Evolutionary conservation across 2,888 invertebrate genomes (phyloP), one percentile per base, ranked within the genome.

Genomic region (Phalera bucephala): DNA sequence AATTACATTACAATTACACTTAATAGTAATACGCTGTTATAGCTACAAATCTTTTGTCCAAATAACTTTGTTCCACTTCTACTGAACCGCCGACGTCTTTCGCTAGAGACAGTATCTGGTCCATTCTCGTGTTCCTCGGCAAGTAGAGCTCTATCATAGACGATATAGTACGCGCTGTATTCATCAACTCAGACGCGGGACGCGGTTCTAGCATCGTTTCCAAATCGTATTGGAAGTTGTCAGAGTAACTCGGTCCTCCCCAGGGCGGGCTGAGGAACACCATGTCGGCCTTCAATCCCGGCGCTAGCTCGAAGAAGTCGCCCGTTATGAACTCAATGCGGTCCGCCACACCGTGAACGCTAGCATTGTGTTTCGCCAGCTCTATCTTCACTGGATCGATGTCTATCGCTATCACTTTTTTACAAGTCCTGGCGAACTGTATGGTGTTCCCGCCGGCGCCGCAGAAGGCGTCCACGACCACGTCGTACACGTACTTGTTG

Each of bases 361-460:
- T 69, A 0, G 99, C 99, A 83, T 99, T 99, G 77, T 98, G 94
- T 11, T 92, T 92, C 0, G 99, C 99, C 81, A 97, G 90, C 57
- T 93, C 94, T 26, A 99, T 93, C 85, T 99, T 99, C 1, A 88
- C 85, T 0, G 97, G 96, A 76, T 99, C 99, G 52, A 99, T 97
- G 78, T 99, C 99, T 60, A 99, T 94, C 6, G 99, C 99, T 68
- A 99, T 95, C 12, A 97, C 97, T 93, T 92, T 92, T 49, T 93
- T 91, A 72, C 96, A 96, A 0, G 94, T 94, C 30, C 92, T 91
- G 0, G 99, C 99, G 85, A 99, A 98, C 85, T 99, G 99, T 72
- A 99, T 99, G 0, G 97, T 91, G 81, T 99, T 99, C 11, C 99
- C 99, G 7, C 99, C 99, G 36, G 97, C 97, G 19, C 99, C 99